A percentile compares a stretch with the other conserved stretches of the same genome.
phyloP scores from a whole-genome alignment of 2,113 vertebrate genomes.

The Psittacula cyanocephala region DNA sequence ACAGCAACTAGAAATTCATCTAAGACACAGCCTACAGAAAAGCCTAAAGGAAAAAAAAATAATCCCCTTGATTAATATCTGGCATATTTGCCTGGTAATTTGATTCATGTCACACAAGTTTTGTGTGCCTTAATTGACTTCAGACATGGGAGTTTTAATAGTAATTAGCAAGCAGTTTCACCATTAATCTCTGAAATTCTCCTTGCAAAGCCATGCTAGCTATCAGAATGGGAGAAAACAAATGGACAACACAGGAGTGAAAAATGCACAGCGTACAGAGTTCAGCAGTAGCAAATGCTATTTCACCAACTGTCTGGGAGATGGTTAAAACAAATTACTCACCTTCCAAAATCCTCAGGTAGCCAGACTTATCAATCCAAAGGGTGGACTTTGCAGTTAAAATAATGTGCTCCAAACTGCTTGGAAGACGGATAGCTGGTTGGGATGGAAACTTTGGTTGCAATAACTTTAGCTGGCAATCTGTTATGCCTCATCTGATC shows the following conservation, averaged over 20 bases:
- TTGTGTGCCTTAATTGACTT: neutral
- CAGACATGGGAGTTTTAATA: neutral
- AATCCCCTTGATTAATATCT: neutral
- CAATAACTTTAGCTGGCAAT: neutral
- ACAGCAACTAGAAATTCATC: neutral
- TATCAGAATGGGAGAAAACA: neutral
- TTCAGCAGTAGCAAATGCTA: slow-evolving; percentile 1
- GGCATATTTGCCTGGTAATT: neutral
- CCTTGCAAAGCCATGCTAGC: neutral
- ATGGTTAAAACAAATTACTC: slow-evolving; percentile 25
- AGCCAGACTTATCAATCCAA: slow-evolving; percentile 19
- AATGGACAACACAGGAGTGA: slow-evolving; percentile 9
- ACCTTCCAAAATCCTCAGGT: slow-evolving; percentile 4
- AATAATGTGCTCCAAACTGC: neutral
- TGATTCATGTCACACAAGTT: neutral
- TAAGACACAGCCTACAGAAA: neutral
- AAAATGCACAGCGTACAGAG: neutral
- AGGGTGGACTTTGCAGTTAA: slow-evolving; percentile 1
- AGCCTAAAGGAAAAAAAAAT: neutral
- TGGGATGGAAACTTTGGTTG: neutral
- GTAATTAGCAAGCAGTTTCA: slow-evolving; percentile 12
- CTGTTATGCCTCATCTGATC: neutral
- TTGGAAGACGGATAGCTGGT: neutral
- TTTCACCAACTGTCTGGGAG: slow-evolving; percentile 44
- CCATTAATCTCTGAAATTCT: slow-evolving; percentile 3